These are phyloP conservation scores for Ferdinandea cuprea DNA, from an alignment of 2,888 invertebrate genomes.

Conservation along the genomic window DNA sequence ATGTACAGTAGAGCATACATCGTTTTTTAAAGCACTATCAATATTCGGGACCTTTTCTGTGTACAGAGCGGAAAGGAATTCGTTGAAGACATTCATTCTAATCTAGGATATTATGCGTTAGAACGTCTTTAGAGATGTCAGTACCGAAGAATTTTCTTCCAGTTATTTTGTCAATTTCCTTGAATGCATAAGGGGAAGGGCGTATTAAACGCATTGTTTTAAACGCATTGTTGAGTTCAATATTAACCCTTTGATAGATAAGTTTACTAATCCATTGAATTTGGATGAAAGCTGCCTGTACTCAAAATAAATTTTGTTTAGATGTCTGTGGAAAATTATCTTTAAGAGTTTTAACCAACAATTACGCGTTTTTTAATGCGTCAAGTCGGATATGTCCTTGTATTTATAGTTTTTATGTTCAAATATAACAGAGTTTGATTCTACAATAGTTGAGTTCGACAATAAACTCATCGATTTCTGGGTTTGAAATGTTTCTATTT, in stretches of 20 bases:
- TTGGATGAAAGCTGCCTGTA: conserved; percentile 14
- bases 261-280: conserved; percentile 7
- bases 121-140: conserved; percentile 18
- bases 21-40: too few species aligned
- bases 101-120: neutral
- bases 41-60: neutral
- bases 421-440: too few species aligned
- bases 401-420: too few species aligned
- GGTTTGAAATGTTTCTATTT: neutral
- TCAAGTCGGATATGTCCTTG: too few species aligned
- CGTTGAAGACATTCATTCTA: conserved; percentile 20
- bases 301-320: conserved; percentile 5
- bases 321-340: neutral
- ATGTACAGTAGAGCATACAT: too few species aligned
- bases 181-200: conserved; percentile 8
- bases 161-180: neutral
- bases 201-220: neutral
- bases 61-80: conserved; percentile 1
- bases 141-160: conserved; percentile 5
- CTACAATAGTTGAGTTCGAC: too few species aligned
- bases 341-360: neutral
- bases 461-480: neutral
- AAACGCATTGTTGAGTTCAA: conserved; percentile 8
- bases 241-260: conserved; percentile 17
- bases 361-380: too few species aligned